Evolutionary conservation across 2,888 invertebrate genomes (phyloP).

Genomic region (Xanthorhoe spadicearia): DNA sequence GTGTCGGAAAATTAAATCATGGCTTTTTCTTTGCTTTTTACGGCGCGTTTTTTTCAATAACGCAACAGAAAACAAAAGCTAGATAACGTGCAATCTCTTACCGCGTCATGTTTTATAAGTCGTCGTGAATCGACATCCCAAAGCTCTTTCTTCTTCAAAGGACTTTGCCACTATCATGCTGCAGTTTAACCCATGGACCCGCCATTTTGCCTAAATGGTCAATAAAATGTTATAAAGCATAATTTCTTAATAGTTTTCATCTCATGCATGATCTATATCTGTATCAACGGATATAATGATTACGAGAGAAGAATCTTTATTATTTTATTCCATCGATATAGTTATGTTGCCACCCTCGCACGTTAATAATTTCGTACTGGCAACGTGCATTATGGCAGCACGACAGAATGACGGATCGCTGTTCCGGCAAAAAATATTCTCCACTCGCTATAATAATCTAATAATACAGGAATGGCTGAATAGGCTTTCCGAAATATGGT

Average conservation of each 20-base stretch:
- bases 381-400: constrained; percentile 63
- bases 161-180: no score
- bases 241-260: no score
- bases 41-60: no score
- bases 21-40: not conserved
- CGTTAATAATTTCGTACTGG: constrained; percentile 68
- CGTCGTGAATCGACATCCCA: no score
- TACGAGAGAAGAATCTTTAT: not conserved
- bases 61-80: no score
- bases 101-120: no score
- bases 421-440: constrained; percentile 52
- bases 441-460: constrained; percentile 38
- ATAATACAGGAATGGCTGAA: constrained; percentile 35
- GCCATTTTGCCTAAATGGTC: no score
- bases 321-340: constrained; percentile 7
- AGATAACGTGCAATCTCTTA: no score
- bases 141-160: no score
- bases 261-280: not conserved
- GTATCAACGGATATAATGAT: not conserved
- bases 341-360: constrained; percentile 32
- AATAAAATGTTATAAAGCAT: not conserved
- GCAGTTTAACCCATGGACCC: no score
- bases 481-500: constrained; percentile 32
- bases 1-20: not conserved
- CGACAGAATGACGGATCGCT: constrained; percentile 70